Percentiles rank a stretch among this genome's conserved stretches.
phyloP scores from a whole-genome alignment of 2,113 vertebrate genomes.

The Benitochromis conjunctus region DNA sequence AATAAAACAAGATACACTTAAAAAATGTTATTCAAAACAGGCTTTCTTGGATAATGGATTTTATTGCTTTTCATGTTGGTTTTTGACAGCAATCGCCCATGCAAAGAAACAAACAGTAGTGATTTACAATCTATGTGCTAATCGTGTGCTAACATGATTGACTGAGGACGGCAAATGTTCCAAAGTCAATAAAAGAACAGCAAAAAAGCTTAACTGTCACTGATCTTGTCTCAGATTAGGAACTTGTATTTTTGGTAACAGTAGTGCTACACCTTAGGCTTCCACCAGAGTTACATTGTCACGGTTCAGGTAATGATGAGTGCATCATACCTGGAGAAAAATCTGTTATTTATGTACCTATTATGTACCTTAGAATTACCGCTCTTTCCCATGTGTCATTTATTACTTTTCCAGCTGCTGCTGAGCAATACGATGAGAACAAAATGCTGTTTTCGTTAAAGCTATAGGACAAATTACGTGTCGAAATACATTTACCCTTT shows the following conservation, averaged over 20 bases:
- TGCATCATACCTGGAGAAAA: neutral
- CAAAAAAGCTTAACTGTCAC: neutral
- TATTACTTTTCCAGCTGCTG: neutral
- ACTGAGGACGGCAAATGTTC: neutral
- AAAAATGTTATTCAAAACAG: neutral
- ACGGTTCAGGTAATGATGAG: neutral
- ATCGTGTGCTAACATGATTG: neutral
- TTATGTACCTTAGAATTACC: neutral
- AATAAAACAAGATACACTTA: neutral
- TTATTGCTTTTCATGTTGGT: neutral
- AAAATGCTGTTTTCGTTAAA: neutral
- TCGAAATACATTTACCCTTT: neutral
- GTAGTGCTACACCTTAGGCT: neutral
- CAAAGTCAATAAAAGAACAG: neutral
- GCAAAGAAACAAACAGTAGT: neutral
- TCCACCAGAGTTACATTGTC: neutral
- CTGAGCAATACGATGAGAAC: neutral
- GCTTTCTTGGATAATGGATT: neutral
- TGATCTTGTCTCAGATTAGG: neutral
- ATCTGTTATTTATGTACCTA: neutral
- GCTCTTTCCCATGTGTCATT: neutral
- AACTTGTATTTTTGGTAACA: neutral
- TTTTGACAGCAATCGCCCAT: neutral
- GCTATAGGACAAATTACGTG: neutral
- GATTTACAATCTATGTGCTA: neutral